A percentile compares a stretch with the other conserved stretches of the same genome.
These are phyloP conservation scores for Metaphire vulgaris DNA, from an alignment of 1,140 invertebrate genomes.

Conservation along the genomic window DNA sequence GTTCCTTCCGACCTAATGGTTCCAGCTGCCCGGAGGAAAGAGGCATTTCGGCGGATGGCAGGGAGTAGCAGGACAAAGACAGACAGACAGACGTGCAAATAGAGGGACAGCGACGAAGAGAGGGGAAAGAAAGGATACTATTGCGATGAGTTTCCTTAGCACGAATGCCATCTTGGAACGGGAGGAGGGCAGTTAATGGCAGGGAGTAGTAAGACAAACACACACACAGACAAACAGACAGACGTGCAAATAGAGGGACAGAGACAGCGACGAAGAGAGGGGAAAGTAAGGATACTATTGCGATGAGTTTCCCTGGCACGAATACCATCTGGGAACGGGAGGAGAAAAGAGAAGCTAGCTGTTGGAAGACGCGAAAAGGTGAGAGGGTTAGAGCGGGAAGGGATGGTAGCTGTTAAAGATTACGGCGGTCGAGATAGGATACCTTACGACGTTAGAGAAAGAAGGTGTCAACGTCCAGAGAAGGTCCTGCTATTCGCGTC, in stretches of 20 bases:
- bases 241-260: not conserved
- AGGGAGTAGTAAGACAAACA: not conserved
- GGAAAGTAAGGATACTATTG: not conserved
- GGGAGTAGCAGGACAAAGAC: not conserved
- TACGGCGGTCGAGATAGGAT: too few species aligned
- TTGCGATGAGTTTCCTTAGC: not conserved
- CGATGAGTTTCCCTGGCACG: not conserved
- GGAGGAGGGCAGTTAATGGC: not conserved
- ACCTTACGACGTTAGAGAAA: too few species aligned
- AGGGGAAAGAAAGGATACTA: not conserved
- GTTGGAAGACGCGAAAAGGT: not conserved
- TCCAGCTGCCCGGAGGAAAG: not conserved
- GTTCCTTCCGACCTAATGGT: not conserved
- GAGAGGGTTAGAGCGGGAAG: not conserved
- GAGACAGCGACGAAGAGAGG: not conserved
- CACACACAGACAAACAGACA: not conserved
- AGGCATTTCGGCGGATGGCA: not conserved
- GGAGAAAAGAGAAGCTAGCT: not conserved
- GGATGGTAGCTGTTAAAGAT: not conserved
- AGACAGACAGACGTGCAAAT: not conserved
- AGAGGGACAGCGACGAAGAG: not conserved
- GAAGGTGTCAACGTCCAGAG: too few species aligned
- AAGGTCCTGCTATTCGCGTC: too few species aligned
- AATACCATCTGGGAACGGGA: not conserved
- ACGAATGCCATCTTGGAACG: not conserved